phyloP scores from a whole-genome alignment of 2,888 invertebrate species.

The Eumacrocentrus americanus region DNA sequence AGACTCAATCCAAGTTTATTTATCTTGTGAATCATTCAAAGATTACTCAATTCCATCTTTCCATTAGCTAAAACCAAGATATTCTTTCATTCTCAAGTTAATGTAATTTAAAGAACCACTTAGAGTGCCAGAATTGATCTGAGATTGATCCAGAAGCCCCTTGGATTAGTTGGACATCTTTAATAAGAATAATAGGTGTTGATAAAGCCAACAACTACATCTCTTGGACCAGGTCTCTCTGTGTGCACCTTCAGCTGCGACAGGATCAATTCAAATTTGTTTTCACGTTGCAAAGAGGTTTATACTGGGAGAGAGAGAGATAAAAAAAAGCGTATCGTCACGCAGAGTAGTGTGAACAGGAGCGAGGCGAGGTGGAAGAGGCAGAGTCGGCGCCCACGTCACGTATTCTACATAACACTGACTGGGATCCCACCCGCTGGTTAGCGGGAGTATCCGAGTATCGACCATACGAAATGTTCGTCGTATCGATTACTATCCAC shows the following conservation, averaged over 20 bases:
- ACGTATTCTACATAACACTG: slow-evolving; percentile 30
- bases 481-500: slow-evolving; percentile 31
- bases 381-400: slow-evolving; percentile 31
- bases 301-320: slow-evolving; percentile 18
- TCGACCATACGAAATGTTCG: slow-evolving; percentile 34
- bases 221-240: too few relatives aligned
- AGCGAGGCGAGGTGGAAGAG: slow-evolving; percentile 28
- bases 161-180: not conserved
- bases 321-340: slow-evolving; percentile 29
- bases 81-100: too few relatives aligned
- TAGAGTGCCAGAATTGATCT: too few relatives aligned
- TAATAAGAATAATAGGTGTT: too few relatives aligned
- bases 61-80: too few relatives aligned
- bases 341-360: slow-evolving; percentile 26
- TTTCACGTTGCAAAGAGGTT: slow-evolving; percentile 26
- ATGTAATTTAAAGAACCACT: too few relatives aligned
- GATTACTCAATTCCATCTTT: too few relatives aligned
- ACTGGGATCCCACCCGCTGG: slow-evolving; percentile 28
- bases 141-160: not conserved
- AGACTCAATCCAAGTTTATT: too few relatives aligned
- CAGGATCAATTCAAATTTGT: slow-evolving; percentile 22
- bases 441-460: slow-evolving; percentile 34
- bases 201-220: too few relatives aligned
- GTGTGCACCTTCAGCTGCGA: too few relatives aligned
- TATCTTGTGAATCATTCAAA: too few relatives aligned